Conservation (phyloP, 2,888 invertebrate genomes). For the Smittia sp. region DNA sequence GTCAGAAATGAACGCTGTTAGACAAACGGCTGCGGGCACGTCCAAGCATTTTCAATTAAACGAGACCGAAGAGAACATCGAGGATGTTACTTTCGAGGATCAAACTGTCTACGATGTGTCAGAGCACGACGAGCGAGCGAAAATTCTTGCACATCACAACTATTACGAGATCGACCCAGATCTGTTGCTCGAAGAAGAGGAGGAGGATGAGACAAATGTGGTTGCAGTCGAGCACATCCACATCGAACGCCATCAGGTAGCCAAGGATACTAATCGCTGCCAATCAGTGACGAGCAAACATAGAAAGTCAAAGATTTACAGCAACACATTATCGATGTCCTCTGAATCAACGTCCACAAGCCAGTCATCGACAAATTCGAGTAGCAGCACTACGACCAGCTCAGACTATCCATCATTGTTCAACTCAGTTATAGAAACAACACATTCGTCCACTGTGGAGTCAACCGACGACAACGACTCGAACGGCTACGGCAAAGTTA, state of each 20-base stretch:
- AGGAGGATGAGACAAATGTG: not conserved
- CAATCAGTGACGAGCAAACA: not conserved
- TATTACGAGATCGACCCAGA: conserved; percentile 40
- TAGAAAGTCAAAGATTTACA: conserved; percentile 33
- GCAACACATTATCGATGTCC: conserved; percentile 27
- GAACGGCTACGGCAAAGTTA: conserved; percentile 27
- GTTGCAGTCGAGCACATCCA: not conserved
- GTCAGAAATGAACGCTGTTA: not conserved
- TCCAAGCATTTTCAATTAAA: not conserved
- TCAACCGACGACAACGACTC: conserved; percentile 39
- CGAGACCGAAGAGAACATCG: conserved; percentile 49
- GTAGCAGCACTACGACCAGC: conserved; percentile 4
- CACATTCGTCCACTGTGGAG: conserved; percentile 26
- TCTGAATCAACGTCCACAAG: conserved; percentile 22
- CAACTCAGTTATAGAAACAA: conserved; percentile 40
- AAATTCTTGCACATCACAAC: conserved; percentile 14
- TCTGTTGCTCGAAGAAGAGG: conserved; percentile 29
- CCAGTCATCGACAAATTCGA: conserved; percentile 22
- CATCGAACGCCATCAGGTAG: not conserved
- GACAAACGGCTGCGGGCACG: not conserved
- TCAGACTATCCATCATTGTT: conserved; percentile 37
- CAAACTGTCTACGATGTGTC: conserved; percentile 44
- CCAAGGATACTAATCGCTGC: not conserved
- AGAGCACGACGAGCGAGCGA: conserved; percentile 38
- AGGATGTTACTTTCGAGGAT: conserved; percentile 53